phyloP scores from a whole-genome alignment of 2,888 invertebrate species.

The Cosmia trapezina region DNA sequence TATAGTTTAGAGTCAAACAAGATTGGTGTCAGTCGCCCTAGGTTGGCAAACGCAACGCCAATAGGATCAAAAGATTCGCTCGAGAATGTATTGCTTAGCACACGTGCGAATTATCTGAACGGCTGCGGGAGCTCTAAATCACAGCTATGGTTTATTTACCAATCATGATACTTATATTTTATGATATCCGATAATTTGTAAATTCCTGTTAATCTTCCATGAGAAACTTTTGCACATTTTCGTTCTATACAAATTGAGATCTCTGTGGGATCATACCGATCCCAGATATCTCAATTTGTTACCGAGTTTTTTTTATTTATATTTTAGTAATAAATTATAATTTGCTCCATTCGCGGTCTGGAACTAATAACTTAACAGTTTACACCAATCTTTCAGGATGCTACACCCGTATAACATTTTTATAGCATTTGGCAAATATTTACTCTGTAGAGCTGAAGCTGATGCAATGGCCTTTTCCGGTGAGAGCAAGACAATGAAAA shows the following conservation, averaged over 20 bases:
- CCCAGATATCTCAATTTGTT: slow-evolving; percentile 18
- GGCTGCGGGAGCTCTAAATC: slow-evolving; percentile 70
- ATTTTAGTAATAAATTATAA: slow-evolving; percentile 46
- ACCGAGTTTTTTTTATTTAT: not conserved
- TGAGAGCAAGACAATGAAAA: not conserved
- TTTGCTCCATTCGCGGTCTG: slow-evolving; percentile 46
- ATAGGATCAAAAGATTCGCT: slow-evolving; percentile 76
- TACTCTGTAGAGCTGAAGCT: slow-evolving; percentile 21
- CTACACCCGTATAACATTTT: slow-evolving; percentile 33
- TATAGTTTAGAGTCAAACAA: slow-evolving; percentile 59
- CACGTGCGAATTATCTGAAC: slow-evolving; percentile 72
- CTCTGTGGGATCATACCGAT: not conserved
- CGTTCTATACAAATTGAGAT: slow-evolving; percentile 9
- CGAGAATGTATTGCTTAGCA: slow-evolving; percentile 66
- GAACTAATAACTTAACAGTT: slow-evolving; percentile 58
- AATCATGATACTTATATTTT: slow-evolving; percentile 68
- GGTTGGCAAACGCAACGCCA: slow-evolving; percentile 64
- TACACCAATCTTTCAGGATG: slow-evolving; percentile 58
- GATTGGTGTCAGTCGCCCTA: slow-evolving; percentile 56
- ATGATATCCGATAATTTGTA: slow-evolving; percentile 71
- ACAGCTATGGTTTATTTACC: slow-evolving; percentile 75
- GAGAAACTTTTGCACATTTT: slow-evolving; percentile 37
- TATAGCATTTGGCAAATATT: slow-evolving; percentile 52
- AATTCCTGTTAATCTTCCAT: slow-evolving; percentile 60
- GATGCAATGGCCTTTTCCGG: not conserved